Conservation (phyloP, 2,888 invertebrate genomes). For the Cataglyphis livida region DNA sequence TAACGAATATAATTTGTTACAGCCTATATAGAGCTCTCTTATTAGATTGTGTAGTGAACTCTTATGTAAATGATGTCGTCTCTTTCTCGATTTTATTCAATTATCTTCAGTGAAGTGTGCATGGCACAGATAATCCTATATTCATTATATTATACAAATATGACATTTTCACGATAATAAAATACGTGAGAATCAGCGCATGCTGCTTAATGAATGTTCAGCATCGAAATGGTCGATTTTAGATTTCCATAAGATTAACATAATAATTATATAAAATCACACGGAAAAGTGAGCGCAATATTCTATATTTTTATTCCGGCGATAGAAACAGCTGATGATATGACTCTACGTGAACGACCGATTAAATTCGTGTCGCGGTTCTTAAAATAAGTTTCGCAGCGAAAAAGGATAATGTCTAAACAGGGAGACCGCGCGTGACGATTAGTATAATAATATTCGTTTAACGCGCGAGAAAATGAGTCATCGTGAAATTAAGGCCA, state of each 20-base stretch:
- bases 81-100: conserved; percentile 11
- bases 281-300: not conserved
- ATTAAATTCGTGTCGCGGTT: conserved; percentile 2
- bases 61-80: not conserved
- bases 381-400: not conserved
- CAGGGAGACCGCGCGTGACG: conserved; percentile 53
- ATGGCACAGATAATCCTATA: conserved; percentile 9
- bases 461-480: conserved; percentile 70
- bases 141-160: conserved; percentile 24
- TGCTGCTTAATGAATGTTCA: not conserved
- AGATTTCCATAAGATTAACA: conserved; percentile 24
- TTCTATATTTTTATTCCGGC: not conserved
- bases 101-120: not conserved
- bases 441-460: conserved; percentile 64
- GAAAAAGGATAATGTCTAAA: conserved; percentile 34
- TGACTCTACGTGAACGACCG: not conserved
- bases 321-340: not conserved
- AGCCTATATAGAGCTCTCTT: not conserved
- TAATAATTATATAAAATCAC: not conserved
- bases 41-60: not conserved
- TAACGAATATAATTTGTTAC: not conserved
- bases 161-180: conserved; percentile 5
- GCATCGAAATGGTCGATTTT: conserved; percentile 7
- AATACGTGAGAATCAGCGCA: not conserved
- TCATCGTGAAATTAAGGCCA: conserved; percentile 74